Evolutionary conservation across 1,140 invertebrate genomes (phyloP), one percentile per base, ranked within the genome.

Genomic region (Penaeus japonicus): DNA sequence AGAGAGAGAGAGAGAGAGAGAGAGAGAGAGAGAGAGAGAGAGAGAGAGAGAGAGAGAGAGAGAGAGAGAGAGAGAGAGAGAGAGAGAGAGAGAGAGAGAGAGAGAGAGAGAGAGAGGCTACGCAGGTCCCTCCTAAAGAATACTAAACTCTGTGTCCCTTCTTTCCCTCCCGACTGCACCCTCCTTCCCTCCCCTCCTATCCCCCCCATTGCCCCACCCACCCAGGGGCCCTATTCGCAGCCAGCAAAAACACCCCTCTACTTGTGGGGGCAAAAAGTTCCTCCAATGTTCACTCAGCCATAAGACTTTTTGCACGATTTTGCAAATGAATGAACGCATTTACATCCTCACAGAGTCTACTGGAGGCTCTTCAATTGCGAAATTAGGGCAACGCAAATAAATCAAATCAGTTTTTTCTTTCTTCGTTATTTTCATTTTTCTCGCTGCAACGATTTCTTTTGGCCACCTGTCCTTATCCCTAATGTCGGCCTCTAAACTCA

Each of bases 311-410:
- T 87, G 85, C 78, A 24, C 85, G 85, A 81, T 87, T 87, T 87
- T 87, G 77, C 85, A 87, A 87, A 70, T 87, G 85, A 87, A 87
- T 87, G 85, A 87, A 70, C 85, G 54, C 78, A 81, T 87, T 87
- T 81, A 87, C 70, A 47, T 35, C 85, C 55, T 80, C 27, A 80
- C 77, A 81, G 77, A 55, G 35, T 87, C 85, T 7, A 7, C 73
- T 78, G 35, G 53, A 57, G 55, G 53, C 77, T 59, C 57, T 79
- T 87, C 55, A 80, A n/a, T 87, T 80, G 77, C 77, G 27, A 70
- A 80, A 81, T 87, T 86, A 86, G 84, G 84, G 73, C 32, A 59
- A 22, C 53, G 53, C 75, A 62, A 57, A 84, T 84, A 84, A 84
- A 84, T 84, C 82, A 84, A n/a, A n/a, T n/a, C n/a, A n/a, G n/a